Evolutionary conservation across 1,140 invertebrate genomes (phyloP).

Genomic region (Drosophila sulfurigaster): DNA sequence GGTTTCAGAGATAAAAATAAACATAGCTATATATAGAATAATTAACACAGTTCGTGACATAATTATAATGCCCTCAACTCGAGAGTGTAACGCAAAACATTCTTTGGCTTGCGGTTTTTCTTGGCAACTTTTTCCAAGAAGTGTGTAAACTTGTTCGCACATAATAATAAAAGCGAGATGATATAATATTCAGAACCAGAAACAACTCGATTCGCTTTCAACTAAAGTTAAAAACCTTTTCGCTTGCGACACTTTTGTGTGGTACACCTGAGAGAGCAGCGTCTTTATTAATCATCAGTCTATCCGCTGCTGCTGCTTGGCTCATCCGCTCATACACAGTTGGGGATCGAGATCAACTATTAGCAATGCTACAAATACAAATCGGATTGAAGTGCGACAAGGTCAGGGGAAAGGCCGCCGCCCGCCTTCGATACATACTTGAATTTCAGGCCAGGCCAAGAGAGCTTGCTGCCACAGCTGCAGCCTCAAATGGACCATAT

Average conservation of each 20-base stretch:
- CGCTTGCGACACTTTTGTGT: conserved; percentile 34
- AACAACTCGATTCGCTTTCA: not conserved
- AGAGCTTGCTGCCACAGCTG: conserved; percentile 62
- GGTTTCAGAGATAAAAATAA: not conserved
- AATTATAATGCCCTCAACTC: not conserved
- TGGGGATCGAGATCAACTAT: conserved; percentile 10
- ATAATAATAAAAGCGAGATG: conserved; percentile 10
- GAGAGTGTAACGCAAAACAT: conserved; percentile 1
- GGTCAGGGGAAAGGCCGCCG: conserved; percentile 57
- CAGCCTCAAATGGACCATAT: conserved; percentile 78
- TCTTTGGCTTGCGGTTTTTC: conserved; percentile 15
- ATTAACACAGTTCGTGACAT: conserved; percentile 18
- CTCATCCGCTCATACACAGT: conserved; percentile 41
- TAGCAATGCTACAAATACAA: conserved; percentile 6
- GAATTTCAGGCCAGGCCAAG: conserved; percentile 8
- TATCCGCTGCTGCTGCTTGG: conserved; percentile 34
- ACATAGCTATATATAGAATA: not conserved
- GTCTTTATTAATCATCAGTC: conserved; percentile 56
- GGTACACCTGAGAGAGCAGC: conserved; percentile 16
- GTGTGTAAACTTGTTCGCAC: not conserved
- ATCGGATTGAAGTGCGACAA: conserved; percentile 35
- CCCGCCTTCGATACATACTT: conserved; percentile 17
- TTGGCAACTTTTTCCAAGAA: not conserved
- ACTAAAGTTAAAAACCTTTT: not conserved
- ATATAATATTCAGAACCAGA: not conserved